Conservation (phyloP, 2,113 vertebrate species). For the Cyanoderma ruficeps region DNA sequence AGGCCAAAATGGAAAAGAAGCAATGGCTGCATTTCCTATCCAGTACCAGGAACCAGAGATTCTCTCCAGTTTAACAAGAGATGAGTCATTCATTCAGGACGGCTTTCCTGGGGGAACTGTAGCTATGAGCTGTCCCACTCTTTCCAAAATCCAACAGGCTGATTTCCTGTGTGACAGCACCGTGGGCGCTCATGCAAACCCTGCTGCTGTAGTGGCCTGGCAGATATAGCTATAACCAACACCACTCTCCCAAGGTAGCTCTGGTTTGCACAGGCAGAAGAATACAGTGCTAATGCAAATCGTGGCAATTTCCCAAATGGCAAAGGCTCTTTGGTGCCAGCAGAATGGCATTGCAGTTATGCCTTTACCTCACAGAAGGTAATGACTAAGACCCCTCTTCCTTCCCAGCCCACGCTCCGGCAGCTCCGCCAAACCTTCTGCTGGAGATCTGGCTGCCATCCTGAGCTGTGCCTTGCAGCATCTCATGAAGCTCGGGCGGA, state of each 20-base stretch:
- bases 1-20: neutral
- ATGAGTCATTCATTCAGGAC: neutral
- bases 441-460: neutral
- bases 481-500: neutral
- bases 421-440: neutral
- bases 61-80: neutral
- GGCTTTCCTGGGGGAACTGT: neutral
- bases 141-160: neutral
- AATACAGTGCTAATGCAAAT: neutral
- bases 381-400: neutral
- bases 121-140: neutral
- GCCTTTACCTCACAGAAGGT: neutral
- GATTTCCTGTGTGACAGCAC: neutral
- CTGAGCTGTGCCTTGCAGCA: neutral
- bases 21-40: neutral
- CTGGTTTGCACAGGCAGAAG: neutral
- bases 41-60: neutral
- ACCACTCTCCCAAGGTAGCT: neutral
- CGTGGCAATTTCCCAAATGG: neutral
- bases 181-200: neutral
- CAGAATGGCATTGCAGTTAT: neutral
- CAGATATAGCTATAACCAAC: neutral
- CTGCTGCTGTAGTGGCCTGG: neutral
- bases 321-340: neutral
- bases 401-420: neutral